phyloP scores from a whole-genome alignment of 1,140 invertebrate genomes.

The Doryteuthis pealeii region DNA sequence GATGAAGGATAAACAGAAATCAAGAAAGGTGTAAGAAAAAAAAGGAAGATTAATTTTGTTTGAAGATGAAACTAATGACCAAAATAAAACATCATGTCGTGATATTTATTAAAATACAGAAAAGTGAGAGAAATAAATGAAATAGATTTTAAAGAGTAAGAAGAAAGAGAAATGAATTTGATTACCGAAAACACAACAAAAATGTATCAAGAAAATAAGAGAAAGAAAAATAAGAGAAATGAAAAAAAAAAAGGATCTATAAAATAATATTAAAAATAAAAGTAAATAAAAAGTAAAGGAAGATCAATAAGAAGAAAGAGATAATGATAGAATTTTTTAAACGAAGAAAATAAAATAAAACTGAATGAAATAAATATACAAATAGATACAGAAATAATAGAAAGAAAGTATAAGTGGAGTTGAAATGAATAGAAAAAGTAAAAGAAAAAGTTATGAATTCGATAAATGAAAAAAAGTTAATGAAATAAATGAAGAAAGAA shows the following conservation, averaged over 20 bases:
- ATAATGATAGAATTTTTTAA: not conserved
- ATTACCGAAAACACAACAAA: no score
- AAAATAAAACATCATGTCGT: no score
- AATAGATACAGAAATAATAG: not conserved
- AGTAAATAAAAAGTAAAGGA: no score
- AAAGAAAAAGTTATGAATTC: not conserved
- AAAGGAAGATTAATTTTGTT: no score
- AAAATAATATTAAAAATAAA: no score
- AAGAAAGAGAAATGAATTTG: no score
- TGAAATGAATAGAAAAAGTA: not conserved
- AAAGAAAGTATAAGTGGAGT: not conserved
- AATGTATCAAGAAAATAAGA: no score
- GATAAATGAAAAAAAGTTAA: not conserved
- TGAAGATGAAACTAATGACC: no score
- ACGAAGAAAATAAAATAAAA: not conserved
- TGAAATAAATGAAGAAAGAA: constrained; percentile 22
- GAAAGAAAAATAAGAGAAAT: no score
- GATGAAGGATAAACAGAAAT: not conserved
- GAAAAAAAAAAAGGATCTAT: no score
- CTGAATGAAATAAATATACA: not conserved
- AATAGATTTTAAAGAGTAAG: not conserved
- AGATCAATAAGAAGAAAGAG: not conserved
- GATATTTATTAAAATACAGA: no score
- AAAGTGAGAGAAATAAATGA: not conserved
- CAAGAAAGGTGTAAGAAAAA: not conserved